These are phyloP conservation scores for Limosa lapponica DNA, from an alignment of 2,797 vertebrate species.

Conservation along the genomic window DNA sequence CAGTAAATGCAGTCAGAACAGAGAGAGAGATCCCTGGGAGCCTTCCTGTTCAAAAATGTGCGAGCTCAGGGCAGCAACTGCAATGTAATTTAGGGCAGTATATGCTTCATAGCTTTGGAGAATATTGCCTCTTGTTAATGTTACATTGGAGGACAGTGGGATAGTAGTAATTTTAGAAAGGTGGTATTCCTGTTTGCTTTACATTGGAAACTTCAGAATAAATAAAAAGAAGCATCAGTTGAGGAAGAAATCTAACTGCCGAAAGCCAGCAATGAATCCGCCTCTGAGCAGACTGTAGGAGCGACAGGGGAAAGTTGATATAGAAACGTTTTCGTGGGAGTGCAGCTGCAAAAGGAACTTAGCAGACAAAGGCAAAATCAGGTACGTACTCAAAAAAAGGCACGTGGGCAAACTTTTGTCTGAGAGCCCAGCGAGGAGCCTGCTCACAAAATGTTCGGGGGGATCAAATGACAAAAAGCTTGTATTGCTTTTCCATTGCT, in stretches of 20 bases:
- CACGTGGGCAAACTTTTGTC: constrained; percentile 6
- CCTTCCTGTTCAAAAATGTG: constrained; percentile 78
- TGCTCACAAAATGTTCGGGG: constrained; percentile 24
- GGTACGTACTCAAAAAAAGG: constrained; percentile 44
- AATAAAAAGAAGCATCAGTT: constrained; percentile 69
- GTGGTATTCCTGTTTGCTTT: constrained; percentile 77
- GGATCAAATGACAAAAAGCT: constrained; percentile 18
- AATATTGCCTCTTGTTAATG: constrained; percentile 80
- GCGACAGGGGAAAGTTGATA: neutral
- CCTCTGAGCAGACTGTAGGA: constrained; percentile 49
- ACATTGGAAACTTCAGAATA: constrained; percentile 77
- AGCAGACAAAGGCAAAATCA: constrained; percentile 18
- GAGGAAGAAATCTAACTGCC: constrained; percentile 50
- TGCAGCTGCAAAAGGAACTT: constrained; percentile 28
- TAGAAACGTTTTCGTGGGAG: constrained; percentile 30
- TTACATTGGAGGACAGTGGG: constrained; percentile 71
- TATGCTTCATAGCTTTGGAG: constrained; percentile 78
- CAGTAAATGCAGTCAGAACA: constrained; percentile 72
- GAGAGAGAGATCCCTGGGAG: constrained; percentile 75
- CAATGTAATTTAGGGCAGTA: constrained; percentile 81
- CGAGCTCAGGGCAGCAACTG: constrained; percentile 73
- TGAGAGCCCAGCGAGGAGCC: neutral
- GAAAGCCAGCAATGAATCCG: constrained; percentile 65
- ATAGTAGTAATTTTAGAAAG: constrained; percentile 77
- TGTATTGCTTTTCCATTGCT: constrained; percentile 49